Conservation (phyloP, 2,113 vertebrate species). For the Chaetops frenatus region DNA sequence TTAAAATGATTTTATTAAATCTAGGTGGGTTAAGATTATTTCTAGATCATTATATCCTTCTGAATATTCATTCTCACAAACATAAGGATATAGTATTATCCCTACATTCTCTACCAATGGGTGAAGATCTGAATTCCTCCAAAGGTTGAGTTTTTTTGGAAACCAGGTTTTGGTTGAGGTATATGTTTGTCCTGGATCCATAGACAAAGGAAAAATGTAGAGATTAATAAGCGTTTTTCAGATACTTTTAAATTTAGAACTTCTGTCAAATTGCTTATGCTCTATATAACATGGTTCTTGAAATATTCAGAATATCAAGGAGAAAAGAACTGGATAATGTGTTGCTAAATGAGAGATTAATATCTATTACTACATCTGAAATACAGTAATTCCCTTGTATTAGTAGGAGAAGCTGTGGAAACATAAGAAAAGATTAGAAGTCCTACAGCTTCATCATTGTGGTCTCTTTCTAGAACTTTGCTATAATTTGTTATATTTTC, state of each 20-base stretch:
- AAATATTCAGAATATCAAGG: neutral
- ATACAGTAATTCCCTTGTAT: neutral
- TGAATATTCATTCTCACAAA: neutral
- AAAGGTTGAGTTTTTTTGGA: neutral
- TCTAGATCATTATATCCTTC: neutral
- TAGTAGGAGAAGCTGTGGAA: neutral
- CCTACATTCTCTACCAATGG: neutral
- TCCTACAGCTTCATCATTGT: neutral
- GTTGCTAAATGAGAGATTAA: neutral
- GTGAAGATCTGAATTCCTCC: neutral
- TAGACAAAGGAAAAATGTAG: neutral
- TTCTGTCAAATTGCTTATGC: neutral
- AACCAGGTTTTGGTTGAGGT: neutral
- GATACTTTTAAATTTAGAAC: neutral
- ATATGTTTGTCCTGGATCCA: neutral
- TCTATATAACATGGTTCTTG: neutral
- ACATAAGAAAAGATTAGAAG: neutral
- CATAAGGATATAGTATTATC: neutral
- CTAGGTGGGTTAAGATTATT: neutral
- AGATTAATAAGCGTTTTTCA: neutral
- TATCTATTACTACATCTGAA: neutral
- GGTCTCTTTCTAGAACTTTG: neutral
- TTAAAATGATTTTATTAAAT: neutral
- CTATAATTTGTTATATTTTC: neutral
- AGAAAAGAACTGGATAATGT: neutral